A percentile compares a stretch with the other conserved stretches of the same genome.
Evolutionary conservation across 1,140 invertebrate species (phyloP).

Genomic region (Dendrolimus kikuchii): DNA sequence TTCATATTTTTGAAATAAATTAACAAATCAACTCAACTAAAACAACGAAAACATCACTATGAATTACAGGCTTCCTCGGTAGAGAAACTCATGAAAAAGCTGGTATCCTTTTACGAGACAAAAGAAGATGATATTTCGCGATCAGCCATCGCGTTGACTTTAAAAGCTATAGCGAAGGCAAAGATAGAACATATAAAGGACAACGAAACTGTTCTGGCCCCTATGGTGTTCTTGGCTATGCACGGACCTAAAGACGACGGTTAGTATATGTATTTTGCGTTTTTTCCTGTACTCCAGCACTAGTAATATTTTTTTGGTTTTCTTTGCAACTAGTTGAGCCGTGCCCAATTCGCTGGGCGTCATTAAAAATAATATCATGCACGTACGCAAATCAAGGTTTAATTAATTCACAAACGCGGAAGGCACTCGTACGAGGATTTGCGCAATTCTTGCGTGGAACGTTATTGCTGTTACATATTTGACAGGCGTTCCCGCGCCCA

Average conservation of each 20-base stretch:
- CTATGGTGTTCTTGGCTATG: slow-evolving; percentile 92
- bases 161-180: slow-evolving; percentile 87
- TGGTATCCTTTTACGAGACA: slow-evolving; percentile 84
- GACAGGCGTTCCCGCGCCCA: too few species aligned
- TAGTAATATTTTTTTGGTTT: too few species aligned
- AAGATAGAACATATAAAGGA: slow-evolving; percentile 88
- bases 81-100: slow-evolving; percentile 87
- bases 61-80: slow-evolving; percentile 80
- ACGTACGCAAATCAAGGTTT: too few species aligned
- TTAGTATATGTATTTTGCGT: slow-evolving; percentile 21
- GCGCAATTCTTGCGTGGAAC: too few species aligned
- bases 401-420: too few species aligned
- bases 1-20: background rate
- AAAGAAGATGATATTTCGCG: slow-evolving; percentile 79
- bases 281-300: background rate
- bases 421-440: too few species aligned
- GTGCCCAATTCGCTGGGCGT: too few species aligned
- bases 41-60: background rate
- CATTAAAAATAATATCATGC: too few species aligned
- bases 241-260: slow-evolving; percentile 82
- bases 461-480: too few species aligned
- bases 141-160: slow-evolving; percentile 82
- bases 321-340: too few species aligned
- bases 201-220: slow-evolving; percentile 84
- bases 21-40: background rate